phyloP scores from a whole-genome alignment of 2,113 vertebrate species.

The Osmerus mordax region DNA sequence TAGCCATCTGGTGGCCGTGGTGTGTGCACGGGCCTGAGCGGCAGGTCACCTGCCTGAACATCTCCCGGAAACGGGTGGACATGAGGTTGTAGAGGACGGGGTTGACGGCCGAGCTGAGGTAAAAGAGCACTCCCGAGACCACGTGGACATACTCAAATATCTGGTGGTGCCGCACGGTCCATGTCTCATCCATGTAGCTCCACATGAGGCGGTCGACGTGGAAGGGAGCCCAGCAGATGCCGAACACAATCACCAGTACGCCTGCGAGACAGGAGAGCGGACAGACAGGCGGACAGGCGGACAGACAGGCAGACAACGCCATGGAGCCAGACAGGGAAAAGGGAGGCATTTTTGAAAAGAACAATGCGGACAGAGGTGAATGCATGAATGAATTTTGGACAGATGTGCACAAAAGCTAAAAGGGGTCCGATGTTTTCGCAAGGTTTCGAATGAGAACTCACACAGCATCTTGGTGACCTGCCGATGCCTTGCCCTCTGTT shows the following conservation, averaged over 20 bases:
- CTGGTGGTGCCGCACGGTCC: constrained; percentile 61
- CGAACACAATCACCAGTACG: constrained; percentile 84
- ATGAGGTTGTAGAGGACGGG: constrained; percentile 93
- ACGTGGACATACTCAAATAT: constrained; percentile 79
- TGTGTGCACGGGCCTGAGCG: not conserved
- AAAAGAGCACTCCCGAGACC: constrained; percentile 84
- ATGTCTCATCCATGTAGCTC: constrained; percentile 74
- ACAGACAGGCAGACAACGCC: not conserved
- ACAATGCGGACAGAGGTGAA: not conserved
- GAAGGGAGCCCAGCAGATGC: constrained; percentile 91
- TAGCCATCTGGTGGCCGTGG: not conserved
- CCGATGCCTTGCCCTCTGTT: constrained; percentile 58
- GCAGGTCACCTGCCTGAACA: constrained; percentile 81
- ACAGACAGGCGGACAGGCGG: too few relatives aligned
- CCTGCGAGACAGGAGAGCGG: constrained; percentile 62
- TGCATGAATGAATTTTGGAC: too few relatives aligned
- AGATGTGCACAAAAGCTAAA: not conserved
- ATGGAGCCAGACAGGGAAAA: not conserved
- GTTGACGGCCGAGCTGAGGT: constrained; percentile 84
- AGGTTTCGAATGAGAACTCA: constrained; percentile 35
- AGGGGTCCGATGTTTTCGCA: not conserved
- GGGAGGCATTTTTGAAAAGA: not conserved
- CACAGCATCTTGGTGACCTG: constrained; percentile 77
- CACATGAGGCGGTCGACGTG: constrained; percentile 86
- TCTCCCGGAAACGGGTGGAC: constrained; percentile 87